phyloP scores from a whole-genome alignment of 1,140 invertebrate genomes.

The Macrosteles quadrilineatus region DNA sequence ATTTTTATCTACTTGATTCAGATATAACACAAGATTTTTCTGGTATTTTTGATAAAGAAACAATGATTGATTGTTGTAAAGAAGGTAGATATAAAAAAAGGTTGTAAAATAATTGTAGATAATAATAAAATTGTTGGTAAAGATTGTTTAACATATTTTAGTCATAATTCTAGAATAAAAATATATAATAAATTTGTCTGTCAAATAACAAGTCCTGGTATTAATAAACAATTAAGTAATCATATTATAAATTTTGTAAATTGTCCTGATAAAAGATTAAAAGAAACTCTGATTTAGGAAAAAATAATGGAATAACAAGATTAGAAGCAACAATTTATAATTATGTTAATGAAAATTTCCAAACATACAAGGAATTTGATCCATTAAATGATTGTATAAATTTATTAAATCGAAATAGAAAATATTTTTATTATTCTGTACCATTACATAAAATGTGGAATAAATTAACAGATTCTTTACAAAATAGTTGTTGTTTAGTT shows the following conservation, averaged over 20 bases:
- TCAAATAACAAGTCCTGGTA: constrained; percentile 10
- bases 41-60: constrained; percentile 18
- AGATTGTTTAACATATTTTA: constrained; percentile 26
- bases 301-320: constrained; percentile 31
- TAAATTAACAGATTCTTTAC: constrained; percentile 25
- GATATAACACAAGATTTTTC: constrained; percentile 24
- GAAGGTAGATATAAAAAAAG: constrained; percentile 5
- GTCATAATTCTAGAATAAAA: constrained; percentile 23
- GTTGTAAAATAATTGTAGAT: constrained; percentile 7
- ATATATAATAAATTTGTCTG: constrained; percentile 31
- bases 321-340: constrained; percentile 32
- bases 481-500: constrained; percentile 31
- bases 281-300: constrained; percentile 25
- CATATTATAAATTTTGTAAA: constrained; percentile 28
- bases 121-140: constrained; percentile 21
- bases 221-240: constrained; percentile 26
- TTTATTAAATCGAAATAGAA: constrained; percentile 23
- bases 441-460: constrained; percentile 29
- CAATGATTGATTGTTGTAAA: constrained; percentile 14
- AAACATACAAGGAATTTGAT: constrained; percentile 21
- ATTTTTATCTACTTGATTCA: constrained; percentile 28
- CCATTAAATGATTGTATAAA: constrained; percentile 27
- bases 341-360: constrained; percentile 23
- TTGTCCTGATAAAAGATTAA: constrained; percentile 30
- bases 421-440: constrained; percentile 30